Base-by-base conservation (phyloP, 1,140 invertebrate genomes). In the Neodiprion lecontei region DNA sequence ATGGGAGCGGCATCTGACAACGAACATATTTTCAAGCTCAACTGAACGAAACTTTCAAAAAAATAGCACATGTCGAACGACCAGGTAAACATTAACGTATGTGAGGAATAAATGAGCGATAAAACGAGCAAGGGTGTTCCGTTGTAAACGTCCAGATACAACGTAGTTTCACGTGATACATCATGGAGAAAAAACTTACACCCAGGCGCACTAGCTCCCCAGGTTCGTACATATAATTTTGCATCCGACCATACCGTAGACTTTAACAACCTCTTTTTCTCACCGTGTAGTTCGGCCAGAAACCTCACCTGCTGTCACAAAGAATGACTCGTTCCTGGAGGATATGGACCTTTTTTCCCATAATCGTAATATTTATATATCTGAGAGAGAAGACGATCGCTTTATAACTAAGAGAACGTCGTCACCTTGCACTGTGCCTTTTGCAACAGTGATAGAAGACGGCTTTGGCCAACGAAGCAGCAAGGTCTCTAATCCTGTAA, bases 181-280 rank as follows among this genome's bases (percentile, higher is more conserved):
- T 66, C 9, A 53, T 47, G 21, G 70, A 9, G 76, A 79, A 53
- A 5, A 77, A 82, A 73, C 8, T 82, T 67, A 80, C 80, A 8
- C 74, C 75, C 8, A 78, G 80, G 12, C 28, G 66, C 61, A 74
- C 66, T 23, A 79, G 77, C 8, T 81, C 80, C 3, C 75, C 75
- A 50, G 21, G 49, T 53, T 1, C 47, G 65, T 7, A 49, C 73
- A 23, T 72, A 48, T 0, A 70, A 77, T 8, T 40, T 61, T 61
- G 53, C 53, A 61, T 61, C 9, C n/a, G 9, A 61, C 3, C 9
- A 14, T 17, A 12, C n/a, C 9, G 53, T 17, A 14, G 53, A 61
- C 53, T 14, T 17, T 61, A 14, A 17, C 53, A 61, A 61, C 11
- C 11, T 40, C 11, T 61, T 61, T 61, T 61, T 61, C 53, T 61